Conservation (phyloP, 2,113 vertebrate species). For the Xiphias gladius region DNA sequence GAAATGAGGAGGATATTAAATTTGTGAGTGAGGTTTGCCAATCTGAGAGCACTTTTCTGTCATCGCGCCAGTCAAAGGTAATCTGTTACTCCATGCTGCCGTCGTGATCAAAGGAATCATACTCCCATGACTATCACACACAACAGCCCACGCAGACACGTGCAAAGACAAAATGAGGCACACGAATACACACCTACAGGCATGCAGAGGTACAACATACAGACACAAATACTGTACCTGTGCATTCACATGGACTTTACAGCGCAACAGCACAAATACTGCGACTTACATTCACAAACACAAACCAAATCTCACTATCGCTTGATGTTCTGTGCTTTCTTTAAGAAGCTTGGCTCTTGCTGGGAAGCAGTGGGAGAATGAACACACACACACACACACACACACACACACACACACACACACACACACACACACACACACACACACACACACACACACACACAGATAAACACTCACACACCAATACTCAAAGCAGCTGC, state of each 20-base stretch:
- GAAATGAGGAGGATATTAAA: slow-evolving; percentile 63
- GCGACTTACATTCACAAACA: slow-evolving; percentile 36
- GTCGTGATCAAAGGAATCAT: slow-evolving; percentile 70
- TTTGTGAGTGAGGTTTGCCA: slow-evolving; percentile 63
- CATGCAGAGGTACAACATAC: neutral
- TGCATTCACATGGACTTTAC: neutral
- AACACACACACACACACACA: slow-evolving; percentile 23
- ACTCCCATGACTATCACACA: slow-evolving; percentile 64
- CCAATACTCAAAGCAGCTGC: slow-evolving; percentile 29
- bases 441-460: slow-evolving; percentile 10
- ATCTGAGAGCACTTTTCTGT: slow-evolving; percentile 64
- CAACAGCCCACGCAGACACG: slow-evolving; percentile 55
- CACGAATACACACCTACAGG: neutral
- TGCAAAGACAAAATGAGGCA: slow-evolving; percentile 34
- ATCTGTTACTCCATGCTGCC: slow-evolving; percentile 74
- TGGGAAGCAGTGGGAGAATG: slow-evolving; percentile 42
- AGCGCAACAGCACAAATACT: slow-evolving; percentile 24
- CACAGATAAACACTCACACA: neutral
- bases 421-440: slow-evolving; percentile 13
- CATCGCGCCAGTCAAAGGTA: slow-evolving; percentile 60
- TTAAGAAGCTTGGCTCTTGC: slow-evolving; percentile 69
- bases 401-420: slow-evolving; percentile 4
- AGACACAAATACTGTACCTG: neutral
- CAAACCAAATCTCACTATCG: slow-evolving; percentile 47
- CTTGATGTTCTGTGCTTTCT: slow-evolving; percentile 66